phyloP scores from a whole-genome alignment of 2,797 vertebrate genomes.

The Tarsius wallacei region DNA sequence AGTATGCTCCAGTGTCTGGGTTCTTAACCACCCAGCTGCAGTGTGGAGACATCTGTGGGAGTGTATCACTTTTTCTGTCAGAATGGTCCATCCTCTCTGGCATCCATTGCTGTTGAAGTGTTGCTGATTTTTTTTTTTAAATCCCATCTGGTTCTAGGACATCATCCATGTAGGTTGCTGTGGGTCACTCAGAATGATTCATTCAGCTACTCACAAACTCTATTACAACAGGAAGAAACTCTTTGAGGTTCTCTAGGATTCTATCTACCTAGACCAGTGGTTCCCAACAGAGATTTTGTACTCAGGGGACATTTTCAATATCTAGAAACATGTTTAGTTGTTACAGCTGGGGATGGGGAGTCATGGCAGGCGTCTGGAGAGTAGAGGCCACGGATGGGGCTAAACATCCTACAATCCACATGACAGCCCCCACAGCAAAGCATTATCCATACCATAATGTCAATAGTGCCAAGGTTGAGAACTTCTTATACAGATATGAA shows the following conservation, averaged over 20 bases:
- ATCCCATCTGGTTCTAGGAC: not conserved
- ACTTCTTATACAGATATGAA: not conserved
- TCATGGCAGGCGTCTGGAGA: not conserved
- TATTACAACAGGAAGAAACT: not conserved
- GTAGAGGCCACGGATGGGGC: constrained; percentile 13
- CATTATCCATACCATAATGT: not conserved
- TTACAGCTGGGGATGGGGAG: not conserved
- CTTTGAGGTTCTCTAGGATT: not conserved
- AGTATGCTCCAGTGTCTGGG: not conserved
- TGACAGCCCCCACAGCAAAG: not conserved
- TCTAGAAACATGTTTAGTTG: constrained; percentile 24
- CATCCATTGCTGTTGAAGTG: not conserved
- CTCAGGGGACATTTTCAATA: not conserved
- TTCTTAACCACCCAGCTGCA: not conserved
- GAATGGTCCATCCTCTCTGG: not conserved
- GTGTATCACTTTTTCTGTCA: not conserved
- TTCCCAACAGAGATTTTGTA: not conserved
- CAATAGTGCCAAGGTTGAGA: not conserved
- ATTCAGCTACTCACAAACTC: not conserved
- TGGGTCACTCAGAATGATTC: constrained; percentile 29
- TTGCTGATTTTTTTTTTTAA: not conserved
- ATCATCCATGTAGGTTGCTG: not conserved
- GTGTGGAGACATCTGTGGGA: not conserved
- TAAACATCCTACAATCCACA: not conserved
- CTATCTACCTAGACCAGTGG: not conserved